Evolutionary conservation across 2,888 invertebrate species (phyloP), one percentile per base, ranked within the genome.

Genomic region (Dendrolimus houi): DNA sequence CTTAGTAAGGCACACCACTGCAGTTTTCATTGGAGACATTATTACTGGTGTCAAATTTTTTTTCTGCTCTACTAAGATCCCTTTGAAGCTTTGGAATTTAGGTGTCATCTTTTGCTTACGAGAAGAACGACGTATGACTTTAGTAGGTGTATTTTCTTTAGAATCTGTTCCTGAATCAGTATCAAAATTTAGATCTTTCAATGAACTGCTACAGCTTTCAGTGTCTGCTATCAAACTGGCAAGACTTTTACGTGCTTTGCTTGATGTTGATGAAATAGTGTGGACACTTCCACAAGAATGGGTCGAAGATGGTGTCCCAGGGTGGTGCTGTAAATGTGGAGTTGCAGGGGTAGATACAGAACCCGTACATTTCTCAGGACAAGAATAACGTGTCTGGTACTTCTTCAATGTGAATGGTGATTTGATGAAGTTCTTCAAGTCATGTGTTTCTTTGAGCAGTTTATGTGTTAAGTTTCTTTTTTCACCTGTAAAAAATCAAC

Each of bases 141-240:
- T 89, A 0, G 82, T 79, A 0, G 90, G 90, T 0, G 87, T 90
- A 62, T 91, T 91, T 61, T 91, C 90, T 75, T 90, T 91, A 0
- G 88, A 83, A 58, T 90, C 90, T 0, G 83, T 76, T 1, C 85
- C 83, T 1, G 91, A 89, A 61, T 91, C 91, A 0, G 89, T 78
- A 61, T 91, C 86, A 58, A 91, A 91, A 64, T 87, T 91, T 0
- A 91, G 75, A 64, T 90, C 91, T 81, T 91, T 89, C 9, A 91
- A 63, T 6, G 91, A 91, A 66, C 90, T 91, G 69, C 90, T 91
- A 67, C 91, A 91, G 67, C 90, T 91, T 63, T 91, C 91, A 2
- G 90, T 85, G 64, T 91, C 90, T 13, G 89, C 90, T 17, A 88
- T 89, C 55, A 90, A 81, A 63, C 81, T 85, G 55, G 87, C 87